Conservation (phyloP, 2,797 vertebrate species). For the Rousettus madagascariensis region DNA sequence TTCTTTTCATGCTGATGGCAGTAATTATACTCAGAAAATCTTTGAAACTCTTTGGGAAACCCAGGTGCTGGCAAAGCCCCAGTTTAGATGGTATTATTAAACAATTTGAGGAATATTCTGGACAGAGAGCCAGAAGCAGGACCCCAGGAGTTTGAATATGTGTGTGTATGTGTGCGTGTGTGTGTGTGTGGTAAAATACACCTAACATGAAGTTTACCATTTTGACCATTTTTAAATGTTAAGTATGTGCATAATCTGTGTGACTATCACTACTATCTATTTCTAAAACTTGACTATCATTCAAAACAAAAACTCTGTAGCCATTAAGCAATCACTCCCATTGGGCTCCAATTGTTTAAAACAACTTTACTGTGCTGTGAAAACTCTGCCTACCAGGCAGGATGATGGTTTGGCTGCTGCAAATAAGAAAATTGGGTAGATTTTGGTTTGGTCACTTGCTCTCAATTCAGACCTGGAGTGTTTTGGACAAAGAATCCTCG, state of each 20-base stretch:
- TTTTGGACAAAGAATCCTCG: not conserved
- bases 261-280: constrained; percentile 10
- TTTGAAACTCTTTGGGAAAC: constrained; percentile 28
- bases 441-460: constrained; percentile 10
- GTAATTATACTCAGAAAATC: constrained; percentile 35
- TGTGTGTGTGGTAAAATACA: not conserved
- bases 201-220: not conserved
- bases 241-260: not conserved
- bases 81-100: constrained; percentile 47
- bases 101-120: constrained; percentile 21
- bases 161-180: too few species aligned
- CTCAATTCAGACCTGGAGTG: not conserved
- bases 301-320: not conserved
- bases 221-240: constrained; percentile 41
- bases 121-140: not conserved
- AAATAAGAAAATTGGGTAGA: not conserved
- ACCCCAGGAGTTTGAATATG: not conserved
- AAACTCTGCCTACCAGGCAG: not conserved
- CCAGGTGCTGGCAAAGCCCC: constrained; percentile 32
- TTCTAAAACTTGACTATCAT: not conserved
- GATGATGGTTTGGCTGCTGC: not conserved
- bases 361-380: not conserved
- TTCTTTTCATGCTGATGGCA: constrained; percentile 23
- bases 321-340: not conserved
- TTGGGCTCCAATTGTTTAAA: not conserved